These are phyloP conservation scores for Drosophila ficusphila DNA, from an alignment of 1,140 invertebrate genomes.

Conservation along the genomic window DNA sequence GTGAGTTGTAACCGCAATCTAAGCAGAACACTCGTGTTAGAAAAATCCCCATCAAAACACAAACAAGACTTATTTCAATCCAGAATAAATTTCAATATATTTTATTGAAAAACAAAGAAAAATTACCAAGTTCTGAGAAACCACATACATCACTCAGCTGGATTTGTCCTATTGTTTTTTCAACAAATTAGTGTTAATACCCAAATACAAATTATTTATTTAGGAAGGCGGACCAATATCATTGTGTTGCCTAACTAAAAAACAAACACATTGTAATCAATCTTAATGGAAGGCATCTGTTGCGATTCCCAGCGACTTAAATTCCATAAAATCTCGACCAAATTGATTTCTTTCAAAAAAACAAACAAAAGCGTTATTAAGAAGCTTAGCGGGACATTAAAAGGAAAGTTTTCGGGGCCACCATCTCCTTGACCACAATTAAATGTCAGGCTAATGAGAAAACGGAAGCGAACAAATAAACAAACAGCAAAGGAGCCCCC, in stretches of 20 bases:
- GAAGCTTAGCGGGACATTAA: constrained; percentile 13
- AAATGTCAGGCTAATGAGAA: constrained; percentile 31
- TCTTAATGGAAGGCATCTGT: constrained; percentile 32
- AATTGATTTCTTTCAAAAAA: constrained; percentile 27
- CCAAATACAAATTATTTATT: background rate
- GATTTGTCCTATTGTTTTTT: too few species aligned
- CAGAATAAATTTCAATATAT: background rate
- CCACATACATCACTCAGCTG: background rate
- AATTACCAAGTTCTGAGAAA: background rate
- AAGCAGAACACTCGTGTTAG: too few species aligned
- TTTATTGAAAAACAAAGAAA: background rate
- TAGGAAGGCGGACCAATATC: background rate
- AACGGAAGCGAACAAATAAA: background rate
- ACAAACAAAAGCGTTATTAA: constrained; percentile 27
- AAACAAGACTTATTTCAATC: background rate
- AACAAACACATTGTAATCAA: constrained; percentile 40
- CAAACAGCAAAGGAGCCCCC: background rate
- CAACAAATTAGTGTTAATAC: too few species aligned
- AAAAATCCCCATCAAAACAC: background rate
- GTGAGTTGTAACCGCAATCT: background rate
- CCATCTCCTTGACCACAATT: constrained; percentile 19
- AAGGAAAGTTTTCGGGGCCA: constrained; percentile 33
- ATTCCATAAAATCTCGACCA: constrained; percentile 10
- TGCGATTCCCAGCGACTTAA: constrained; percentile 29
- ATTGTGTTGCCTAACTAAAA: constrained; percentile 7